Conservation (phyloP, 2,797 vertebrate genomes). For the Silurus aristotelis region DNA sequence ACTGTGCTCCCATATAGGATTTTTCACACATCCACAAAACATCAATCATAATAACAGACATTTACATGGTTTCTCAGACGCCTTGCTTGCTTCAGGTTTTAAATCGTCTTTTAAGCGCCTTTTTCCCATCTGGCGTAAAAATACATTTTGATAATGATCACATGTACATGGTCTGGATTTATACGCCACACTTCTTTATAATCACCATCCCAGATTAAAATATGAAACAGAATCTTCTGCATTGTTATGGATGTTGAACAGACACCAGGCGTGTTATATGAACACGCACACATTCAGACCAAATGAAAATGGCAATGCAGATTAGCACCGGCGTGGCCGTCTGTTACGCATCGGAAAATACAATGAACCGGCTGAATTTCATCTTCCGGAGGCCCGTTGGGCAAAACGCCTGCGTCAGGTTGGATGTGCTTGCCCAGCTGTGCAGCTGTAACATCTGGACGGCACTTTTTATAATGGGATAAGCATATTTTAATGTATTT, state of each 20-base stretch:
- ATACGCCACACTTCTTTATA: neutral
- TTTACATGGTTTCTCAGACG: neutral
- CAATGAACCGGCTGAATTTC: constrained; percentile 47
- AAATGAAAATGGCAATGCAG: constrained; percentile 24
- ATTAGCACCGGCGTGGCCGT: constrained; percentile 18
- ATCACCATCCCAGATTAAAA: neutral
- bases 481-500: constrained; percentile 58
- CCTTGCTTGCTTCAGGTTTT: neutral
- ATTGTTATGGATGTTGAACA: neutral
- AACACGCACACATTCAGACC: constrained; percentile 3
- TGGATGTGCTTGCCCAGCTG: constrained; percentile 61
- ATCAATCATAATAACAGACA: neutral
- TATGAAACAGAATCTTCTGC: neutral
- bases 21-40: neutral
- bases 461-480: constrained; percentile 52
- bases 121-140: neutral
- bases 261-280: neutral
- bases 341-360: constrained; percentile 30
- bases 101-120: neutral
- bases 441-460: constrained; percentile 60
- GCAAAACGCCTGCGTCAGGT: constrained; percentile 48
- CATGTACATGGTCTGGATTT: neutral
- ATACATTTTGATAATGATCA: neutral
- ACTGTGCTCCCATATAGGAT: neutral
- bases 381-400: constrained; percentile 36